Evolutionary conservation across 2,888 invertebrate species (phyloP).

Genomic region (Sinelater perroti): DNA sequence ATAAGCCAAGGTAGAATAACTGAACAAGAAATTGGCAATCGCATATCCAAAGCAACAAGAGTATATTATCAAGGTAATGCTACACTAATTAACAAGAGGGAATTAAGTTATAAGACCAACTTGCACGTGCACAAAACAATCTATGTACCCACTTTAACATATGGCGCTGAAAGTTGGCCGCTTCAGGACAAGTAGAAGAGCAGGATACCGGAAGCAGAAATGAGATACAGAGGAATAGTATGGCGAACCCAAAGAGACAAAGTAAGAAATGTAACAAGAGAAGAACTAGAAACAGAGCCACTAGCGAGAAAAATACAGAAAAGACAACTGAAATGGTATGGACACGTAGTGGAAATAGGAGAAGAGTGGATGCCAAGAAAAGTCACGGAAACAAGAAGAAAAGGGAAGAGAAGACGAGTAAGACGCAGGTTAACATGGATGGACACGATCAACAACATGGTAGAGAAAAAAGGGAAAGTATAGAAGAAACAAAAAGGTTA

Average conservation of each 20-base stretch:
- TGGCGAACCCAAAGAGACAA: not conserved
- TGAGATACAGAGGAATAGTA: not conserved
- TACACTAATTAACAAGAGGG: not conserved
- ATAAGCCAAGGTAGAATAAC: too few relatives aligned
- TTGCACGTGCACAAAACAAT: not conserved
- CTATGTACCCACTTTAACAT: not conserved
- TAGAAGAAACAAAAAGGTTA: not conserved
- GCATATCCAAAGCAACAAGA: not conserved
- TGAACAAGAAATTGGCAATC: not conserved
- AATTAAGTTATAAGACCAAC: not conserved
- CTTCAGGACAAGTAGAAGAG: not conserved
- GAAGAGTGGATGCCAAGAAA: not conserved
- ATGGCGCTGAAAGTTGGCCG: not conserved
- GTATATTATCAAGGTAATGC: not conserved
- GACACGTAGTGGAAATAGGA: not conserved
- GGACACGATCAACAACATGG: not conserved
- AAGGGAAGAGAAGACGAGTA: not conserved
- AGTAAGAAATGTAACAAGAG: not conserved
- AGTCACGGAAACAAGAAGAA: not conserved
- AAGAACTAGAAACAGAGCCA: not conserved
- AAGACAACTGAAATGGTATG: not conserved
- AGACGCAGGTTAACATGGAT: not conserved
- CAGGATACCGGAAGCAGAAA: conserved; percentile 1
- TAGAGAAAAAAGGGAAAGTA: conserved; percentile 1
- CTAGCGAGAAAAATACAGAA: not conserved